Base-by-base conservation (phyloP, 2,113 vertebrate species). In the Malurus alboscapulatus region DNA sequence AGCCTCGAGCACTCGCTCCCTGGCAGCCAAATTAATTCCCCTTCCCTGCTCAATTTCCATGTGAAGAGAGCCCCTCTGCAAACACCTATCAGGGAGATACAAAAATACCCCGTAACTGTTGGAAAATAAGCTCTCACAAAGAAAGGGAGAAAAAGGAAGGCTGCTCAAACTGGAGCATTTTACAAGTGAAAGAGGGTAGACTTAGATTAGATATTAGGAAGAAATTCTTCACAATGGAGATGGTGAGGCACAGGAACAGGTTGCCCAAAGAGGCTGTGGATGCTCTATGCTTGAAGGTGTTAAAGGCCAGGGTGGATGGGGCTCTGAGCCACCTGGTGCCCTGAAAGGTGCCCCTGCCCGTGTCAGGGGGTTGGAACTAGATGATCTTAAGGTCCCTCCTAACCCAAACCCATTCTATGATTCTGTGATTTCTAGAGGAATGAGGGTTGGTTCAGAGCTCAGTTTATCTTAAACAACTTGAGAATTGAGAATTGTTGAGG, bases 1-100 rank as follows among this genome's bases (percentile, higher is more conserved):
- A 47, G 44, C 40, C 1, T 42, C 12, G 0, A 7, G n/a, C 7
- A 8, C 44, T 51, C 0, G 0, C 34, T 50, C 42, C 73, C 51
- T 19, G 20, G 34, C 45, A 59, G 44, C 30, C 62, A 71, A n/a
- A 76, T 10, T 22, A 36, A 63, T 20, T 34, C 20, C 34, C 57
- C 27, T 38, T 86, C 58, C 42, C 87, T 6, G 2, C 53, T 71
- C 27, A 10, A 19, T 38, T 29, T 79, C 36, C 22, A 42, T 6
- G 32, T 12, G n/a, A 72, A 53, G 7, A 38, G 65, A 86, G 21
- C 9, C 50, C 72, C 58, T 51, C 66, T 4, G 15, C 44, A 51
- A 77, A 71, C 22, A 19, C 32, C 16, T 14, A 6, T 14, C 40
- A 67, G 17, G 20, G 29, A 87, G 34, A 51, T 50, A 54, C 29